Evolutionary conservation across 2,888 invertebrate species (phyloP).

Genomic region (Luffia ferchaultella): DNA sequence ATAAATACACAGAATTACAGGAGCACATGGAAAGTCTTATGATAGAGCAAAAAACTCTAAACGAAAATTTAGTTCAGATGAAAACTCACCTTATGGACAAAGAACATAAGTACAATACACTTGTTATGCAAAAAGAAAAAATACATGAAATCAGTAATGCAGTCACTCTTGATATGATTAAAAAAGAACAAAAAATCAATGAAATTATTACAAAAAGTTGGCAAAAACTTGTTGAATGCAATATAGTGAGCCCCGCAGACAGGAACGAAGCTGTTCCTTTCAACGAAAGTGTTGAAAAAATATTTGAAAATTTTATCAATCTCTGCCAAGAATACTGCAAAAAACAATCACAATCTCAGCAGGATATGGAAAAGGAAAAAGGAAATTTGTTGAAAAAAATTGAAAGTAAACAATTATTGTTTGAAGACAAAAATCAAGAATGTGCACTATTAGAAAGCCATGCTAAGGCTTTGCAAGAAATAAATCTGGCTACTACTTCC

Average conservation of each 20-base stretch:
- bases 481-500: slow-evolving; percentile 19
- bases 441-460: slow-evolving; percentile 21
- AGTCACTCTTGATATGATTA: slow-evolving; percentile 41
- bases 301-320: slow-evolving; percentile 30
- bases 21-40: slow-evolving; percentile 24
- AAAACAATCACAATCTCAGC: background rate
- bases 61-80: slow-evolving; percentile 26
- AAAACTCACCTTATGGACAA: slow-evolving; percentile 31
- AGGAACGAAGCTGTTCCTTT: slow-evolving; percentile 24
- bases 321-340: background rate
- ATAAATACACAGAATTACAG: slow-evolving; percentile 26
- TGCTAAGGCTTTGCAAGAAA: slow-evolving; percentile 21
- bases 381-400: slow-evolving; percentile 20
- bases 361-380: background rate
- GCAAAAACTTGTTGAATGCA: slow-evolving; percentile 25
- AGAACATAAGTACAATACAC: slow-evolving; percentile 35
- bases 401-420: slow-evolving; percentile 24
- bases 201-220: slow-evolving; percentile 26
- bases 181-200: slow-evolving; percentile 33
- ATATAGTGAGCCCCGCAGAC: slow-evolving; percentile 24
- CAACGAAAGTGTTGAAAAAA: slow-evolving; percentile 22
- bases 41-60: slow-evolving; percentile 26
- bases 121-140: slow-evolving; percentile 36
- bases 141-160: slow-evolving; percentile 41
- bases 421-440: too few species aligned